phyloP scores from a whole-genome alignment of 2,113 vertebrate species.

The Rhabdornis inornatus region DNA sequence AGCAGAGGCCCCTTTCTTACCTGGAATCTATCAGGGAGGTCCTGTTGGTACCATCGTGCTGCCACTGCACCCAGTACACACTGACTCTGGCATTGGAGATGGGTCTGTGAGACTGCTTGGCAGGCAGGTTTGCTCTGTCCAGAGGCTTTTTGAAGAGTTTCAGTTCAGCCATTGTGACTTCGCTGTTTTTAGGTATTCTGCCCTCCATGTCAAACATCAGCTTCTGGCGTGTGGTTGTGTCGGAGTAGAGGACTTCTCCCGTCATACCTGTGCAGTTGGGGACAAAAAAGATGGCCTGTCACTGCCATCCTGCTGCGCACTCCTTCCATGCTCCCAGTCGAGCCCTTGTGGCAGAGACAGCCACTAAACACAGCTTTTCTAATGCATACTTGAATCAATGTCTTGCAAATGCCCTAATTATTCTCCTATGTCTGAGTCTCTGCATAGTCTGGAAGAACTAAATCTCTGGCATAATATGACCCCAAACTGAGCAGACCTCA shows the following conservation, averaged over 20 bases:
- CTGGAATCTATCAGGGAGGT: constrained; percentile 90
- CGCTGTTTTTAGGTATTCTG: constrained; percentile 85
- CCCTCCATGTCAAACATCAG: constrained; percentile 89
- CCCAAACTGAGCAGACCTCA: background rate
- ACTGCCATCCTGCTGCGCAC: background rate
- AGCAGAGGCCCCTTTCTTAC: constrained; percentile 59
- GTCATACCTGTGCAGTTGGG: constrained; percentile 72
- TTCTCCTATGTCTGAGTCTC: background rate
- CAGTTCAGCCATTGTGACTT: constrained; percentile 92
- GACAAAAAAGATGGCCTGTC: background rate
- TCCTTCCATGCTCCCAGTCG: background rate
- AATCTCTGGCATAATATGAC: background rate
- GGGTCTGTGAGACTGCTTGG: constrained; percentile 56
- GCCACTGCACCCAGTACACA: constrained; percentile 86
- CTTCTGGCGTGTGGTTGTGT: constrained; percentile 75
- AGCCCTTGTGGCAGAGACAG: background rate
- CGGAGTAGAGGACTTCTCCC: constrained; percentile 80
- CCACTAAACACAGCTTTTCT: background rate
- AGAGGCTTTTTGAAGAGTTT: constrained; percentile 88
- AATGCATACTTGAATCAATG: background rate
- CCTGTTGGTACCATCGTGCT: constrained; percentile 82
- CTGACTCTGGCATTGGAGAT: constrained; percentile 85
- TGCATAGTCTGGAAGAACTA: background rate
- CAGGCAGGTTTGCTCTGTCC: constrained; percentile 65
- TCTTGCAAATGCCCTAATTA: constrained; percentile 9